Base-by-base conservation (phyloP, 2,113 vertebrate species). In the Aptenodytes forsteri region DNA sequence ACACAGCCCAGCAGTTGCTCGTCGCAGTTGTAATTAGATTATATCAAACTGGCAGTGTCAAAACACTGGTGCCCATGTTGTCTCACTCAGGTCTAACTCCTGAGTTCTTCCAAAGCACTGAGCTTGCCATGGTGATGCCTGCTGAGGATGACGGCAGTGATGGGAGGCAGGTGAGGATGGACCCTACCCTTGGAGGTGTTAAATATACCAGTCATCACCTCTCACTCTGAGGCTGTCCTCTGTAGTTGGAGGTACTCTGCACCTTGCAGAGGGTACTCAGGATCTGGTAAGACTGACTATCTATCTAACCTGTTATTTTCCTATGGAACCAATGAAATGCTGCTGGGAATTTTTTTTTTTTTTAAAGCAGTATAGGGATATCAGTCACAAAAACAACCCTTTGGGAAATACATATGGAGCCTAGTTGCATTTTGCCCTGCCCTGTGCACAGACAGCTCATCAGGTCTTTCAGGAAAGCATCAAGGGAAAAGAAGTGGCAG, bases 11-110 rank as follows among this genome's bases (percentile, higher is more conserved):
- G 97, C 92, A 92, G 76, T 85, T 93, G 29, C 79, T 92, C 5
- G 2, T 90, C 2, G 19, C 93, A 86, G 72, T 42, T 94, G 95
- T 97, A 97, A 98, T 97, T 97, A 58, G 69, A 96, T 98, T 94
- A 91, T 91, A 77, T 90, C 75, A 95, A 96, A 80, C 83, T 82
- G 91, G 90, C 94, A 76, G 90, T 62, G 71, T 71, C 96, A 90
- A 96, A 96, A 83, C 75, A 40, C 27, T 83, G 85, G 46, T 93
- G 91, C 87, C 70, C 36, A 6, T 6, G 0, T 90, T 94, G 62
- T 83, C 87, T 98, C 73, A 21, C 83, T 93, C 92, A 95, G 92
- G 83, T 92, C 85, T 78, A 64, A 65, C 70, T 90, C 82, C 79
- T 91, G 88, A 94, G 94, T 38, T 86, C 62, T 79, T 95, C 95